These are phyloP conservation scores for Chelonus insularis DNA, from an alignment of 1,140 invertebrate species.

Conservation along the genomic window DNA sequence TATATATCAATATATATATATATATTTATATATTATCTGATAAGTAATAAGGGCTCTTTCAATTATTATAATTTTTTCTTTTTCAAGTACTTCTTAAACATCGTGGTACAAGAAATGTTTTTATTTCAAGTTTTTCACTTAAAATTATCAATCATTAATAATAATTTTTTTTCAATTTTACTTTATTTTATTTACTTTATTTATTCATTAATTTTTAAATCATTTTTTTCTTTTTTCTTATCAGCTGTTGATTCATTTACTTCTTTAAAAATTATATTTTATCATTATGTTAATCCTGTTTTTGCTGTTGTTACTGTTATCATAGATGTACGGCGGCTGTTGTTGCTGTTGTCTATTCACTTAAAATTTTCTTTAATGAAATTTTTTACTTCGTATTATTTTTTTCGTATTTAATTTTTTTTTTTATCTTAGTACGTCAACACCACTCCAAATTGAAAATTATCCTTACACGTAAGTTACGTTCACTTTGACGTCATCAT, in stretches of 20 bases:
- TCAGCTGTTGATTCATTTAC: background rate
- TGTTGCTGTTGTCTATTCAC: conserved; percentile 41
- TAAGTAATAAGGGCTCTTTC: conserved; percentile 23
- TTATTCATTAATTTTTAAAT: no score
- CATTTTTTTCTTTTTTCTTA: background rate
- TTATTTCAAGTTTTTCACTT: conserved; percentile 23
- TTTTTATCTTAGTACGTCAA: conserved; percentile 56
- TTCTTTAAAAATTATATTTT: background rate
- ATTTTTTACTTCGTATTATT: conserved; percentile 36
- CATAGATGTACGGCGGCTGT: conserved; percentile 20
- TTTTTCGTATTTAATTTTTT: conserved; percentile 41
- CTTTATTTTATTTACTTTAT: background rate
- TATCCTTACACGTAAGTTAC: conserved; percentile 55
- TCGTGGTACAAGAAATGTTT: conserved; percentile 57
- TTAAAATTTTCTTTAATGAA: conserved; percentile 44
- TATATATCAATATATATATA: no score
- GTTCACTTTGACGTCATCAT: conserved; percentile 98
- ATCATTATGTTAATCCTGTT: conserved; percentile 31
- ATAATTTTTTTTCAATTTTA: background rate
- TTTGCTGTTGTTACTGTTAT: conserved; percentile 2
- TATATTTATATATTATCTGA: conserved; percentile 5
- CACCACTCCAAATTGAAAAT: conserved; percentile 60
- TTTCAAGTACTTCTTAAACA: conserved; percentile 55
- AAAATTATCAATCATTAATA: background rate
- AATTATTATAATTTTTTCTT: conserved; percentile 8